A percentile compares a stretch with the other conserved stretches of the same genome.
Evolutionary conservation across 2,797 vertebrate species (phyloP).

Genomic region (Melanotaenia parkinsoni): DNA sequence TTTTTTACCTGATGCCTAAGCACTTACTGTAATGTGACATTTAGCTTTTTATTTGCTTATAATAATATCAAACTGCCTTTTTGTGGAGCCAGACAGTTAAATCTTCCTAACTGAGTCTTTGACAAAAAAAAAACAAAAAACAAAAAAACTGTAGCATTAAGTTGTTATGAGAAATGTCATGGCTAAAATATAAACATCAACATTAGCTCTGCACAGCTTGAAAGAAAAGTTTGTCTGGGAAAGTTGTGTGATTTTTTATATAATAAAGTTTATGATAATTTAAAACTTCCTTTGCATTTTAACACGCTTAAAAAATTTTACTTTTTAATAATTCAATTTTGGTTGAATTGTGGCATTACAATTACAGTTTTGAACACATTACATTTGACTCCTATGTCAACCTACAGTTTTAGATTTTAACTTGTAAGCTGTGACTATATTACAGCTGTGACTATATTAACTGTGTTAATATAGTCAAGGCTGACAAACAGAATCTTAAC

Average conservation of each 20-base stretch:
- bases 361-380: neutral
- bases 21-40: slow-evolving; percentile 43
- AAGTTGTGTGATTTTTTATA: neutral
- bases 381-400: neutral
- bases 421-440: neutral
- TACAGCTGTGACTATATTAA: too few relatives aligned
- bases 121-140: neutral
- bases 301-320: neutral
- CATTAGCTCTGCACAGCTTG: slow-evolving; percentile 14
- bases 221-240: slow-evolving; percentile 1
- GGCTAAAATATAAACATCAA: neutral
- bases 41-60: slow-evolving; percentile 40
- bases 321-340: neutral
- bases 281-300: too few relatives aligned
- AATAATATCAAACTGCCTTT: slow-evolving; percentile 17
- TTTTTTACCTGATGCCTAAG: slow-evolving; percentile 39
- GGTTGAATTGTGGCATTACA: neutral
- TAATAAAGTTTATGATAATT: neutral
- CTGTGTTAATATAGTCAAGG: slow-evolving; percentile 5
- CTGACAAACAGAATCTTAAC: slow-evolving; percentile 21
- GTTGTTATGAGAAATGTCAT: neutral
- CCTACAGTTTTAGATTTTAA: neutral
- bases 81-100: slow-evolving; percentile 1
- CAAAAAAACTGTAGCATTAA: neutral
- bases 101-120: neutral